Evolutionary conservation across 2,888 invertebrate genomes (phyloP), one percentile per base, ranked within the genome.

Genomic region (Andrena trimmerana): DNA sequence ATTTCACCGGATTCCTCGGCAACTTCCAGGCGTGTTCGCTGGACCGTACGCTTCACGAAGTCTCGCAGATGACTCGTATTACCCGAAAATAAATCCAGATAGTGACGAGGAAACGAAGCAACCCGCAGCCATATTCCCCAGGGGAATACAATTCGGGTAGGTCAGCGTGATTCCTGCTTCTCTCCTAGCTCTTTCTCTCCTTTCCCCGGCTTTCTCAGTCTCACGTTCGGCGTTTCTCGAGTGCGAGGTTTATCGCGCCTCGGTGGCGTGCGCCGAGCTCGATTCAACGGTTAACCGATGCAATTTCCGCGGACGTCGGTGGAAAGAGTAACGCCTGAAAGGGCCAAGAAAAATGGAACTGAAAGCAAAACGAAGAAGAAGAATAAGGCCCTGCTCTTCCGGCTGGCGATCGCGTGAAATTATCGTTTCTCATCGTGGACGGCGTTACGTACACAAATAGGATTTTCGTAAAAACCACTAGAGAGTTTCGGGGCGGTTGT

Each of bases 241-340:
- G 62, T 13, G 74, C 67, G 33, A 71, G 76, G 27, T 83, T 81
- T 83, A 83, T 81, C 82, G 81, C 67, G 71, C 54, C 27, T 36
- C 50, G 80, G 70, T 78, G 78, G 78, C 80, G 78, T 78, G 80
- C 70, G 66, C 68, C 48, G 24, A 69, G 70, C 81, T 70, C 70
- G 75, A 80, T 74, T 80, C 79, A 79, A 79, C 79, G 75, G 82
- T 81, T 79, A 73, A 70, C 75, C 78, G 67, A 78, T 86, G 84
- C 75, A 86, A 86, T 86, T 86, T 86, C 70, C 86, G 81, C 57
- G 74, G 67, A 65, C 65, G 74, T 81, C 81, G 67, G 62, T 65
- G 81, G 76, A 52, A 81, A 83, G 76, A 81, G 81, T 83, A 81
- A 83, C 80, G 66, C 69, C 66, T 24, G 36, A 27, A 27, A 50